A percentile compares a stretch with the other conserved stretches of the same genome.
Conservation (phyloP, 2,797 vertebrate genomes). For the Muraenolepis orangiensis region DNA sequence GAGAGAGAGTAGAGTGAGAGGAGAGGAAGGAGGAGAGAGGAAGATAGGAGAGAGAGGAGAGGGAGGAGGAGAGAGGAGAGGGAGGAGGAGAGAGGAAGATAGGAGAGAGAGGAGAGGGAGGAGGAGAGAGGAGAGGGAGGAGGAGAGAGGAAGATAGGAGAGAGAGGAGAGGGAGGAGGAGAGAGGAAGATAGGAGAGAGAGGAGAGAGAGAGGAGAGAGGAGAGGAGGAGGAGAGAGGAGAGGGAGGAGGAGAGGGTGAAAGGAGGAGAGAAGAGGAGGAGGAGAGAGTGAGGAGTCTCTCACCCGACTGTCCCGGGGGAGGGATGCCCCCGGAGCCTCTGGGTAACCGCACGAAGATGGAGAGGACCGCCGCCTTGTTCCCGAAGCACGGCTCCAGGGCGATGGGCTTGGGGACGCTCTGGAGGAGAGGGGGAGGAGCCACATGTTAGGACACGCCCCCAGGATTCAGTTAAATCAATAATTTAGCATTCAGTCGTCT, state of each 20-base stretch:
- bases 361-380: constrained; percentile 97
- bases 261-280: neutral
- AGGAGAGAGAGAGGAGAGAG: neutral
- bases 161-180: neutral
- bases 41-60: neutral
- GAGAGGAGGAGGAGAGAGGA: neutral
- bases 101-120: neutral
- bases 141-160: neutral
- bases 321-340: constrained; percentile 90
- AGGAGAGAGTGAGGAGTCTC: constrained; percentile 16
- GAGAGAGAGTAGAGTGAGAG: neutral
- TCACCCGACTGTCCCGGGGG: constrained; percentile 97
- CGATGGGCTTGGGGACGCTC: constrained; percentile 94
- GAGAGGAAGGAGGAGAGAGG: neutral
- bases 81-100: neutral
- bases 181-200: neutral
- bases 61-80: neutral
- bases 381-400: constrained; percentile 94
- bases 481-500: too few species aligned
- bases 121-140: neutral
- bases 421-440: constrained; percentile 52
- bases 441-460: neutral
- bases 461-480: too few species aligned
- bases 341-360: constrained; percentile 92
- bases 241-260: constrained; percentile 4